Base-by-base conservation (phyloP, 53 echinoderm and acorn worm species). In the Antedon mediterranea region DNA sequence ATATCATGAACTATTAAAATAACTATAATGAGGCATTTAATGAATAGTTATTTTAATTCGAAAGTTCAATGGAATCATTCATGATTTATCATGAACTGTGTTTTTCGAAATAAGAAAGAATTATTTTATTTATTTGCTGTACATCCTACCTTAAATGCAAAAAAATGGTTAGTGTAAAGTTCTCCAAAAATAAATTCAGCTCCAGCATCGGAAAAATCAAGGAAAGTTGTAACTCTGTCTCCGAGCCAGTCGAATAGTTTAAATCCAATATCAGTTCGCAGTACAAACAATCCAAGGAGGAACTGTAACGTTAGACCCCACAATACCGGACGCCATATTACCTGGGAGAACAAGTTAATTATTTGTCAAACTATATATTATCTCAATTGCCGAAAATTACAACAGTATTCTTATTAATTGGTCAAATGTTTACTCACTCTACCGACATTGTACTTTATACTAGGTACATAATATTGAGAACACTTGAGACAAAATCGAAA, bases 241-340 rank as follows among this genome's bases (percentile, higher is more conserved):
- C 84, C 78, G 3, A 84, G 84, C 84, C 84, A 84, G 28, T 84
- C 78, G 32, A 84, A 84, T 2, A 84, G 30, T 0, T 78, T 79
- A 30, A 32, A 84, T 6, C 84, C 84, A 0, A 78, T 32, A 37
- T 78, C 72, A 13, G 84, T 84, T 0, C 84, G 57, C 4, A 84
- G 34, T 42, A 84, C 78, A 73, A 84, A 84, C 31, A 84, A 33
- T 4, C 84, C 84, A 4, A 84, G 32, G 0, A 79, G 32, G 0
- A 84, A 74, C 79, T 84, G 84, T 5, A 84, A 27, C 32, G 34
- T 70, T n/a, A 84, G 43, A 41, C 84, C 84, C 84, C 84, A 84
- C n/a, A 84, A 4, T 7, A 84, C 84, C 0, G 78, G 84, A 28
- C 84, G 44, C 84, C 84, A 84, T 32, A 31, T 78, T 15, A 84